Evolutionary conservation across 2,888 invertebrate genomes (phyloP).

Genomic region (Hypomecis punctinalis): DNA sequence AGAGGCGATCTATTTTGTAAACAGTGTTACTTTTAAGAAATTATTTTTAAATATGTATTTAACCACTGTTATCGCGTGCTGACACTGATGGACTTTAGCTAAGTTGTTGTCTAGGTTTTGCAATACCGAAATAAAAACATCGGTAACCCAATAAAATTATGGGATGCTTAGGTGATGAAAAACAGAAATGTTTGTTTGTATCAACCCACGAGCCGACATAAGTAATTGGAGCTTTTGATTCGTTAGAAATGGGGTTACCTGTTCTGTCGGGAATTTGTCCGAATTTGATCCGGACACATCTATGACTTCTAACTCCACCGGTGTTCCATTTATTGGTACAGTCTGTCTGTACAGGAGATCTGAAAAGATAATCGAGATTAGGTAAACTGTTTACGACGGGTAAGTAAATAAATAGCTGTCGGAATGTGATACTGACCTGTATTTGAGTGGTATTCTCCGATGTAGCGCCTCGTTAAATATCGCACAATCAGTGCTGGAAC

Average conservation of each 20-base stretch:
- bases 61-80: not conserved
- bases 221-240: not conserved
- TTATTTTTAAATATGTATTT: not conserved
- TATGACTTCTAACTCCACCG: slow-evolving; percentile 91
- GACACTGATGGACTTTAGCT: not conserved
- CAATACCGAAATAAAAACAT: slow-evolving; percentile 9
- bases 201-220: slow-evolving; percentile 11
- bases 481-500: slow-evolving; percentile 90
- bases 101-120: too few relatives aligned
- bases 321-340: slow-evolving; percentile 88
- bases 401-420: slow-evolving; percentile 18
- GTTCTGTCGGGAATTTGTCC: slow-evolving; percentile 86
- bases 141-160: slow-evolving; percentile 15
- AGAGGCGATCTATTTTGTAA: not conserved
- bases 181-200: slow-evolving; percentile 12
- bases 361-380: slow-evolving; percentile 67
- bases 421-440: slow-evolving; percentile 84
- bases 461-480: slow-evolving; percentile 90
- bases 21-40: not conserved
- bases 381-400: slow-evolving; percentile 38
- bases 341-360: slow-evolving; percentile 92
- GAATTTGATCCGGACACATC: slow-evolving; percentile 90
- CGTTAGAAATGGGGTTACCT: slow-evolving; percentile 63
- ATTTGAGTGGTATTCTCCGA: slow-evolving; percentile 92
- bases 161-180: not conserved